Conservation (phyloP, 2,113 vertebrate species). For the Gadus chalcogrammus region DNA sequence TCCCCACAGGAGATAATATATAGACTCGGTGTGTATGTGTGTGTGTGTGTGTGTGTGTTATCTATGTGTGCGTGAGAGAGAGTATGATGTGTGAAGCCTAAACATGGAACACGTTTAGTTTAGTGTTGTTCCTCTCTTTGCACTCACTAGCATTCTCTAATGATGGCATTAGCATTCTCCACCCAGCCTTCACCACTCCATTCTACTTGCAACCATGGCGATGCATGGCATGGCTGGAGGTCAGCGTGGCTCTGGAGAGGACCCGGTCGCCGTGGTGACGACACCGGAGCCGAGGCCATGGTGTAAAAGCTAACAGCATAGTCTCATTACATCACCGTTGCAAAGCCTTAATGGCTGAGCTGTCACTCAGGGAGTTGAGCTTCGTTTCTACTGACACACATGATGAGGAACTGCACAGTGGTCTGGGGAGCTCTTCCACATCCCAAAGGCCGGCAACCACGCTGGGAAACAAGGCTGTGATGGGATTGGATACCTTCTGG, state of each 20-base stretch:
- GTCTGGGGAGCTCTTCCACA: too few species aligned
- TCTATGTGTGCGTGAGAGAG: not conserved
- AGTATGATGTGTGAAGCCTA: not conserved
- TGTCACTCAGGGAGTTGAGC: conserved; percentile 8
- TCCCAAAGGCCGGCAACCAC: too few species aligned
- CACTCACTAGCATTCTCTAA: conserved; percentile 15
- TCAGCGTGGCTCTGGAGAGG: conserved; percentile 41
- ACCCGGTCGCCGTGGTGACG: conserved; percentile 48
- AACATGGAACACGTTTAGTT: too few species aligned
- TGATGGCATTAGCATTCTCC: conserved; percentile 46
- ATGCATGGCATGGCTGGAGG: conserved; percentile 27
- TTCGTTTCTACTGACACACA: conserved; percentile 29
- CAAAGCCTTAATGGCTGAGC: not conserved
- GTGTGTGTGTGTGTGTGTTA: not conserved
- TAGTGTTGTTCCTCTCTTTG: too few species aligned
- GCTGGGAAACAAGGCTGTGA: too few species aligned
- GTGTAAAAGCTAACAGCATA: conserved; percentile 12
- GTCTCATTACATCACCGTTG: conserved; percentile 27
- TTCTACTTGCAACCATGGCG: conserved; percentile 48
- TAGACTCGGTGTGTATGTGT: conserved; percentile 1
- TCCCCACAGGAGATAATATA: not conserved
- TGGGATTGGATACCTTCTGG: too few species aligned
- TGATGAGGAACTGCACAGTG: conserved; percentile 33
- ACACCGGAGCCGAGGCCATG: conserved; percentile 29
- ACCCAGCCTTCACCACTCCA: conserved; percentile 14